Evolutionary conservation across 2,797 vertebrate genomes (phyloP), one percentile per base, ranked within the genome.

Genomic region (Gallinago nigripennis): DNA sequence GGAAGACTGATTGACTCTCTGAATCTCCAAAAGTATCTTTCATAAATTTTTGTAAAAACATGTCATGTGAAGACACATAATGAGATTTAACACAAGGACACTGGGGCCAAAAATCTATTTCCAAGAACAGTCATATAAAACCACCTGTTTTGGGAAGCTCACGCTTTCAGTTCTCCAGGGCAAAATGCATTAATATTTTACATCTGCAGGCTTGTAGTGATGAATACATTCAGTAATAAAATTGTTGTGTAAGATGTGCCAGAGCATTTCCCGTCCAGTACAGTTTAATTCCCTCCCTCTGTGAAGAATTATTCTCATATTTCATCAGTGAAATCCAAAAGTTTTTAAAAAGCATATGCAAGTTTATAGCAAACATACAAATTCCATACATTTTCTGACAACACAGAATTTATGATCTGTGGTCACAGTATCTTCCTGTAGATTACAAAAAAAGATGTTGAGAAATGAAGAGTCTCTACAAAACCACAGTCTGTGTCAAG

Each of bases 161-260:
- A 54, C 30, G 53, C 75, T 60, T 82, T 75, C 76, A 82, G n/a
- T 90, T 96, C 95, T 95, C 90, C 76, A 78, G 90, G 91, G 90
- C 91, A 94, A 83, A 83, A 71, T 33, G 70, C 91, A 69, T 90
- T 95, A 72, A 69, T 96, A 91, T 94, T 92, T 94, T 95, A 82
- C 75, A 82, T 79, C 88, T 95, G 64, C 64, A 60, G 78, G 58
- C 90, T 57, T 37, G 63, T 27, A 54, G 58, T 84, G 48, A 90
- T 73, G 84, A 96, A 83, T 61, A 72, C 39, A 50, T 54, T 69
- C 66, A 23, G 48, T 88, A 94, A 87, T 69, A 75, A 82, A 87
- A 58, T 90, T 1, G 5, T 69, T 81, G 53, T 76, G 46, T 93
- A 90, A 94, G 61, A 68, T 92, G 94, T 92, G 85, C 68, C 66